Conservation (phyloP, 2,113 vertebrate genomes). For the Pampusana beccarii region DNA sequence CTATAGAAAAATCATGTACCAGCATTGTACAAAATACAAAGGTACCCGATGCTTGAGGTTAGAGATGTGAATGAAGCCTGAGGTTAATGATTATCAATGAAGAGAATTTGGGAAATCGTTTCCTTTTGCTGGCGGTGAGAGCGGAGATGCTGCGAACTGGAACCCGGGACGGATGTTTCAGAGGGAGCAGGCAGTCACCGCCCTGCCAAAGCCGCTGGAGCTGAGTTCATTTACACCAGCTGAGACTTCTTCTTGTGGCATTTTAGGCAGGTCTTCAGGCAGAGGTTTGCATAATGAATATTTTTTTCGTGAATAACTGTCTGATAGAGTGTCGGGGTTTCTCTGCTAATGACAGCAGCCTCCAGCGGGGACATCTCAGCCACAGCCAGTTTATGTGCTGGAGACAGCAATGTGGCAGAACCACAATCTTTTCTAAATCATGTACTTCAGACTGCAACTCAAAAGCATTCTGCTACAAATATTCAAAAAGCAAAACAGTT, state of each 20-base stretch:
- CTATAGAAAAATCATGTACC: neutral
- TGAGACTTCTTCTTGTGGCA: neutral
- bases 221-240: neutral
- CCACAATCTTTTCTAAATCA: neutral
- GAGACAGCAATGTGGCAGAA: neutral
- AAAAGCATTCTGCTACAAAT: neutral
- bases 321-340: neutral
- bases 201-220: neutral
- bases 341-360: neutral
- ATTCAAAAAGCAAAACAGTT: neutral
- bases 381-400: fast-evolving
- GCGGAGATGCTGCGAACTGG: neutral
- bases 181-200: neutral
- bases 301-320: neutral
- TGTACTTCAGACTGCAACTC: neutral
- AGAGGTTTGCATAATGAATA: constrained; percentile 13
- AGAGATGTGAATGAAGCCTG: neutral
- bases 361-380: neutral
- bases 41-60: neutral
- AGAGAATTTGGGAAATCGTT: neutral
- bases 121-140: neutral
- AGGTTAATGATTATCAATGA: neutral
- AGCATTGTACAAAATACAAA: neutral
- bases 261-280: neutral
- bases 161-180: neutral